Percentiles rank a stretch among this genome's conserved stretches.
Evolutionary conservation across 2,797 vertebrate species (phyloP).

Genomic region (Tenualosa thibaudeaui): DNA sequence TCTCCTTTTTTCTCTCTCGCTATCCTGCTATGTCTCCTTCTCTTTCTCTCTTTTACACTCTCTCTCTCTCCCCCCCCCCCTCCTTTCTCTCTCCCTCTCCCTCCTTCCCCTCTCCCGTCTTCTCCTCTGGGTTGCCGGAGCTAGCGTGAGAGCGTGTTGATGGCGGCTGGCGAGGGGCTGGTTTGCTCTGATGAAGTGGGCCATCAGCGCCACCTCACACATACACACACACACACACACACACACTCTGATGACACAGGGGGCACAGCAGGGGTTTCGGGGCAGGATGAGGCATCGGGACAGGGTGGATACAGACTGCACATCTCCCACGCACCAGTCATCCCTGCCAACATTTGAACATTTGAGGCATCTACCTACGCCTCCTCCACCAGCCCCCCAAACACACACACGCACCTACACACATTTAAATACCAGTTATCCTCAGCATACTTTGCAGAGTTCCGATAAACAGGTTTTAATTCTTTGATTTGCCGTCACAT

Average conservation of each 20-base stretch:
- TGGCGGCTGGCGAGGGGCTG: constrained; percentile 4
- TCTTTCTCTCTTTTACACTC: neutral
- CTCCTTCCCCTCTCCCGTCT: neutral
- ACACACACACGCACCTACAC: neutral
- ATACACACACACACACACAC: constrained; percentile 15
- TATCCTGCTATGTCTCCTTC: neutral
- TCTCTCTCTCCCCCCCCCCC: neutral
- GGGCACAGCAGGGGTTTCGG: neutral
- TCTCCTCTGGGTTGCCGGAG: constrained; percentile 33
- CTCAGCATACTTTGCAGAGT: neutral
- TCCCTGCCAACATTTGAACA: neutral
- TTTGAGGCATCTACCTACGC: neutral
- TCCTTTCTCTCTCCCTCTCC: constrained; percentile 7
- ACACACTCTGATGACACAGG: neutral
- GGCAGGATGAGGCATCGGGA: neutral
- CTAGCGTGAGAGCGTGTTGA: neutral
- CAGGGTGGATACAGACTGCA: neutral
- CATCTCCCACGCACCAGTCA: neutral
- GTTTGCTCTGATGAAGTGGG: constrained; percentile 19
- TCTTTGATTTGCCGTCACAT: neutral
- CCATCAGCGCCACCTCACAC: neutral
- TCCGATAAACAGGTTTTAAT: neutral
- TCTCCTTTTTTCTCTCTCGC: neutral
- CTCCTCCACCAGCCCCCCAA: neutral
- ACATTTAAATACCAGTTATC: neutral